phyloP scores from a whole-genome alignment of 2,888 invertebrate genomes.

The Acrobasis suavella region DNA sequence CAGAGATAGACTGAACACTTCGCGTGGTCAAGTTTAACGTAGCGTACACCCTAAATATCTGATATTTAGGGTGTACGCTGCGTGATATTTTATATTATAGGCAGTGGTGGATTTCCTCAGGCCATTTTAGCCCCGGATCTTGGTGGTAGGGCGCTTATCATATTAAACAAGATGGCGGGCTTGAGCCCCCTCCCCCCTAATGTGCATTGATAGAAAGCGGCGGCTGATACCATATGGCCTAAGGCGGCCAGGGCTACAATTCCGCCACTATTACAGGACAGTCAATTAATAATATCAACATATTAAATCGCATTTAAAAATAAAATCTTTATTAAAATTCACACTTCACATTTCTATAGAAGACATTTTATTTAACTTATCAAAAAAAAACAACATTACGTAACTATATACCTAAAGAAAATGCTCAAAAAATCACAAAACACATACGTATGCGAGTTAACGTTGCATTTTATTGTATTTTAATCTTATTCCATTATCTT shows the following conservation, averaged over 20 bases:
- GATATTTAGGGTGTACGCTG: no score
- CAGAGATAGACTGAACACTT: no score
- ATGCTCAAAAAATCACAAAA: conserved; percentile 55
- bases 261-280: background rate
- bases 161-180: no score
- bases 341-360: conserved; percentile 68
- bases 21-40: no score
- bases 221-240: no score
- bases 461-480: background rate
- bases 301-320: conserved; percentile 54
- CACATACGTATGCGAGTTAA: conserved; percentile 19
- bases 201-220: no score
- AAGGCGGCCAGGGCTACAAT: background rate
- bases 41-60: no score
- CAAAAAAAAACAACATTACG: conserved; percentile 40
- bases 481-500: background rate
- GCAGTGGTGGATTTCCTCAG: no score
- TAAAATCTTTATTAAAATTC: conserved; percentile 79
- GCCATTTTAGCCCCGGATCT: no score
- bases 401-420: conserved; percentile 56
- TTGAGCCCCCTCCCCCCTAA: no score
- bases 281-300: background rate
- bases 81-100: no score
- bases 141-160: no score
- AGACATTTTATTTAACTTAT: conserved; percentile 64